Conservation (phyloP, 2,797 vertebrate genomes). For the Tragopan temminckii region DNA sequence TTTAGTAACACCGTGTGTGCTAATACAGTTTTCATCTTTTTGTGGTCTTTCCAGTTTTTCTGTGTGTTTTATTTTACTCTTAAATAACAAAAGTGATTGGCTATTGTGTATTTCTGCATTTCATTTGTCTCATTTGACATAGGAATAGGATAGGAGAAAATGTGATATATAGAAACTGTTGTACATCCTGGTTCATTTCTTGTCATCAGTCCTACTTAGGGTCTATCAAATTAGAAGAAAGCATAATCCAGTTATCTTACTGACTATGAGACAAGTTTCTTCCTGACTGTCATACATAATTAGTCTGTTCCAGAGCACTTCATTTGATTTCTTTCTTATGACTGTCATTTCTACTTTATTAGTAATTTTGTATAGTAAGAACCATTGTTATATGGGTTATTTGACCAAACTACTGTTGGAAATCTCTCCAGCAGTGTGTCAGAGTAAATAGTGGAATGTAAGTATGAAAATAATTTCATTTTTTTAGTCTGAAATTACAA, state of each 20-base stretch:
- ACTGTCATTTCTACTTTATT: not conserved
- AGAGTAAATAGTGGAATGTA: not conserved
- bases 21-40: not conserved
- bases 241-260: conserved; percentile 20
- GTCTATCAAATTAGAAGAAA: conserved; percentile 44
- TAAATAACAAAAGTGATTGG: not conserved
- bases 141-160: not conserved
- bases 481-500: not conserved
- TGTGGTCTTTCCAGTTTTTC: not conserved
- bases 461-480: accelerated
- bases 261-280: conserved; percentile 17
- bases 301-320: conserved; percentile 18
- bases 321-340: conserved; percentile 17
- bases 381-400: not conserved
- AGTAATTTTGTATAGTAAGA: not conserved
- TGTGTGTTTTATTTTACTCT: not conserved
- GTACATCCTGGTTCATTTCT: conserved; percentile 17
- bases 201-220: conserved; percentile 8
- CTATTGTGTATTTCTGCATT: not conserved
- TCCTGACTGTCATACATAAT: conserved; percentile 17
- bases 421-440: not conserved
- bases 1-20: not conserved
- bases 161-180: not conserved
- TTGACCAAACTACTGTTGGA: not conserved
- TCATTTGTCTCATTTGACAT: not conserved